These are phyloP conservation scores for Strix aluco DNA, from an alignment of 2,113 vertebrate species.

Conservation along the genomic window DNA sequence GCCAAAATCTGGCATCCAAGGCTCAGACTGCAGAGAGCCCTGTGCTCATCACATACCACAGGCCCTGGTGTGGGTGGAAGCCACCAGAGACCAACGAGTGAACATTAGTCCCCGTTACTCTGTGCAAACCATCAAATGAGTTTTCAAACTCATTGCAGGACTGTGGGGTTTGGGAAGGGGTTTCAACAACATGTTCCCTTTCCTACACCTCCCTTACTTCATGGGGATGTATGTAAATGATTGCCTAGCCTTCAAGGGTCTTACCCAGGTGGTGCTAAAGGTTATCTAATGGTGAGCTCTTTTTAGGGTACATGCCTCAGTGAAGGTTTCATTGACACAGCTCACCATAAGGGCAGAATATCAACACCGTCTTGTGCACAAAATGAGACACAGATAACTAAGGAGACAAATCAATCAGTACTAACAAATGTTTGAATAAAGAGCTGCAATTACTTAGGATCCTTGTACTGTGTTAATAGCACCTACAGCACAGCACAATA, in stretches of 20 bases:
- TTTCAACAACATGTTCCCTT: not conserved
- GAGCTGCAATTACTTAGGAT: not conserved
- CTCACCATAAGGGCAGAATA: not conserved
- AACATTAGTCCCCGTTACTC: not conserved
- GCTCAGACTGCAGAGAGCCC: not conserved
- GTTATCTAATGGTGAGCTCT: not conserved
- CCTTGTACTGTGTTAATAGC: not conserved
- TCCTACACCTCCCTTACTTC: not conserved
- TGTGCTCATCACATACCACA: not conserved
- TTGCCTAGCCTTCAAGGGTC: not conserved
- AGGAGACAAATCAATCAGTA: not conserved
- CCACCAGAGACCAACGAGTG: rapidly evolving
- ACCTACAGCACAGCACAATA: not conserved
- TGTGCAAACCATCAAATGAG: not conserved
- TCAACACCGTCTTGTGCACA: not conserved
- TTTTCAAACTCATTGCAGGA: not conserved
- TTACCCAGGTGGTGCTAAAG: not conserved
- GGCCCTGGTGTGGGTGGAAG: not conserved
- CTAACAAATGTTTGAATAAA: not conserved
- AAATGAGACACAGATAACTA: not conserved
- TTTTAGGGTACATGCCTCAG: rapidly evolving
- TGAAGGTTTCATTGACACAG: not conserved
- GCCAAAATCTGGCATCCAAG: not conserved
- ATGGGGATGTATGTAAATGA: not conserved
- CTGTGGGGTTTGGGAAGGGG: not conserved